A percentile compares a stretch with the other conserved stretches of the same genome.
Conservation (phyloP, 2,888 invertebrate species). For the Desoria tigrina region DNA sequence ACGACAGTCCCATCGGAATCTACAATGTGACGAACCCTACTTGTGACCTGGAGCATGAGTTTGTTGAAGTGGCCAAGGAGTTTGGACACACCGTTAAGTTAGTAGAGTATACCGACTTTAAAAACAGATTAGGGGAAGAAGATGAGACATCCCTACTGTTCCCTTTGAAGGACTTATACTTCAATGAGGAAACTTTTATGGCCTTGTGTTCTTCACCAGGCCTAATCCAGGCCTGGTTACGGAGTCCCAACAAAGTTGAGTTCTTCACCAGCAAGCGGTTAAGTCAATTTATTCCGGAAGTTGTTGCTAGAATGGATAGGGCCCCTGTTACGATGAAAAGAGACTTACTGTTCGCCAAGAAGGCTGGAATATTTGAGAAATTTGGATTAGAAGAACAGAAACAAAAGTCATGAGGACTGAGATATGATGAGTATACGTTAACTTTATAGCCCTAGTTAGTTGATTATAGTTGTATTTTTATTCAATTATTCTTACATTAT, state of each 20-base stretch:
- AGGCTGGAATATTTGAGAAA: slow-evolving; percentile 21
- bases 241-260: not conserved
- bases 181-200: slow-evolving; percentile 17
- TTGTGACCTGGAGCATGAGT: slow-evolving; percentile 13
- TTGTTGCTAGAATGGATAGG: slow-evolving; percentile 14
- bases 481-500: no score
- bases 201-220: not conserved
- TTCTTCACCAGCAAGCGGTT: slow-evolving; percentile 27
- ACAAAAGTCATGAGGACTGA: no score
- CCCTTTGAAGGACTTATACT: slow-evolving; percentile 18
- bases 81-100: slow-evolving; percentile 17
- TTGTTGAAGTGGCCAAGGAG: slow-evolving; percentile 17
- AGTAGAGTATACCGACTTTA: slow-evolving; percentile 21
- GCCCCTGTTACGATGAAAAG: slow-evolving; percentile 11
- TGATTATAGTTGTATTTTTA: no score
- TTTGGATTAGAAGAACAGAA: slow-evolving; percentile 26
- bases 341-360: slow-evolving; percentile 30
- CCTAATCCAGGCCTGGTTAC: not conserved
- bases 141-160: slow-evolving; percentile 20
- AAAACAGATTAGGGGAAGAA: slow-evolving; percentile 7
- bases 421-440: no score
- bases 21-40: slow-evolving; percentile 36
- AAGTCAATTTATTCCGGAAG: slow-evolving; percentile 13
- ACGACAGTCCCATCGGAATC: slow-evolving; percentile 28
- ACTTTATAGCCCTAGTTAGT: no score